Evolutionary conservation across 1,140 invertebrate species (phyloP).

Genomic region (Myzus persicae): DNA sequence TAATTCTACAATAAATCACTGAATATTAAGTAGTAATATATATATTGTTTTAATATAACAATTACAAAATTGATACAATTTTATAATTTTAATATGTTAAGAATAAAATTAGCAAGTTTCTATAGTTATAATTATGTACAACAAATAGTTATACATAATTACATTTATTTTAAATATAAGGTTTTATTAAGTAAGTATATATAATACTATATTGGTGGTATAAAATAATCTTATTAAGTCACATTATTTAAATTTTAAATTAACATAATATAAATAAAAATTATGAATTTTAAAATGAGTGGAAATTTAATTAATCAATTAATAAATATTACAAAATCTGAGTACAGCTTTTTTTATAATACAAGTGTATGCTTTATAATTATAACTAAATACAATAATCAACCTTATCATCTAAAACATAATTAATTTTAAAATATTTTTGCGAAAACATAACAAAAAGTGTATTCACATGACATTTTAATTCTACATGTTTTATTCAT

Average conservation of each 20-base stretch:
- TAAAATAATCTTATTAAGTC: conserved; percentile 12
- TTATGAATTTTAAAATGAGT: not conserved
- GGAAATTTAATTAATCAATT: not conserved
- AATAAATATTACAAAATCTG: not conserved
- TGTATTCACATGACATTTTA: not conserved
- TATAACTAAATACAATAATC: not conserved
- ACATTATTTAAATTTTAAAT: not conserved
- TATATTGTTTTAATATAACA: not conserved
- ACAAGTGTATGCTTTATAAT: not conserved
- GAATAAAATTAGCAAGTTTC: not conserved
- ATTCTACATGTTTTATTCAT: not conserved
- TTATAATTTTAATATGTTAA: not conserved
- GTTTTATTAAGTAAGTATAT: not conserved
- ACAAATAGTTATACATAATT: not conserved
- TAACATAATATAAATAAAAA: not conserved
- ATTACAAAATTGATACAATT: not conserved
- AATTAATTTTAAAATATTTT: not conserved
- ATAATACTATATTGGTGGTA: not conserved
- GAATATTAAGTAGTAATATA: not conserved
- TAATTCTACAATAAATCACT: not conserved
- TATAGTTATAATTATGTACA: not conserved
- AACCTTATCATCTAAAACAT: not conserved
- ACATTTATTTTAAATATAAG: not conserved
- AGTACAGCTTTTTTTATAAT: not conserved
- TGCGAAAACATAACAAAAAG: not conserved